Percentiles rank a stretch among this genome's conserved stretches.
Conservation (phyloP, 2,888 invertebrate genomes). For the Achlya flavicornis region DNA sequence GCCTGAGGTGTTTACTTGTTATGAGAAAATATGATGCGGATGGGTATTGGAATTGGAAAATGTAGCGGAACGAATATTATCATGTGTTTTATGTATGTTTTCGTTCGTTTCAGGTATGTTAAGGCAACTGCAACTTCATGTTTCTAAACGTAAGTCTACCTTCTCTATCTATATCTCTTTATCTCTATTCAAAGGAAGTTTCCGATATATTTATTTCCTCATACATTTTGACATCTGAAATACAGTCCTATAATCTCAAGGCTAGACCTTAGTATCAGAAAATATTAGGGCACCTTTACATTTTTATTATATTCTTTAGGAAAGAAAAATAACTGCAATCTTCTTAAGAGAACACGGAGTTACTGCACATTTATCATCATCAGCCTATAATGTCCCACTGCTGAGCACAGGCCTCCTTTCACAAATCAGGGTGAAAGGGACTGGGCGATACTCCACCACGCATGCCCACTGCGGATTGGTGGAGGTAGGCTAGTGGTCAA, state of each 20-base stretch:
- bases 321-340: no score
- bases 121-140: not conserved
- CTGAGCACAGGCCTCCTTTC: no score
- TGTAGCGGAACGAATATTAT: conserved; percentile 15
- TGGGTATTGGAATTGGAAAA: conserved; percentile 19
- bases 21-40: conserved; percentile 27
- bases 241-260: not conserved
- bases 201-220: conserved; percentile 10
- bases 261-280: not conserved
- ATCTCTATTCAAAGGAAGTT: not conserved
- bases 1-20: conserved; percentile 45
- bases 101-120: conserved; percentile 50
- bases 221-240: not conserved
- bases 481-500: no score
- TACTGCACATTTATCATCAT: no score
- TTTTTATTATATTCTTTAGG: no score
- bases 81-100: conserved; percentile 15
- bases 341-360: no score
- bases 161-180: no score
- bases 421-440: no score
- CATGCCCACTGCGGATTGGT: no score
- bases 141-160: conserved; percentile 25
- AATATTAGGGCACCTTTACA: not conserved
- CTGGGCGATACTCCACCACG: no score
- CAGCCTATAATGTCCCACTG: no score